phyloP scores from a whole-genome alignment of 30 jellyfish, hydroid and myxozoan genomes.

The Mastigias papua region DNA sequence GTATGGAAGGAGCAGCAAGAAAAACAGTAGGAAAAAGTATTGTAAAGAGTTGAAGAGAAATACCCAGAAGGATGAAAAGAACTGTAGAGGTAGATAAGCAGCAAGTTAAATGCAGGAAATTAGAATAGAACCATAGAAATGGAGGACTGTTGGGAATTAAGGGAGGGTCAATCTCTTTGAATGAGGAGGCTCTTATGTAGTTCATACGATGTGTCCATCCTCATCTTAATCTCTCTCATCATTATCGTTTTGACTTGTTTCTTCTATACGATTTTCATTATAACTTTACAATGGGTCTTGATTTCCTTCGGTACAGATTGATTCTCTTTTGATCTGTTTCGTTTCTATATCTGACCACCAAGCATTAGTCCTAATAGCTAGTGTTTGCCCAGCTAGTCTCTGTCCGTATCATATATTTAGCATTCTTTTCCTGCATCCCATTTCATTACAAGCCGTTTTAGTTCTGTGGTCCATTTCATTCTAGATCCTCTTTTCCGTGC shows the following conservation, averaged over 20 bases:
- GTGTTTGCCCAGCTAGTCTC: slow-evolving; percentile 49
- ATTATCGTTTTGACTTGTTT: slow-evolving; percentile 15
- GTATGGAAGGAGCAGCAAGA: neutral
- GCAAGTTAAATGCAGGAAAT: too few relatives aligned
- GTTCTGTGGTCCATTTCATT: slow-evolving; percentile 40
- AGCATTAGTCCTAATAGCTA: slow-evolving; percentile 29
- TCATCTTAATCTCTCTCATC: neutral
- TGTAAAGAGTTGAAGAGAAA: slow-evolving; percentile 12
- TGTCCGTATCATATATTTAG: slow-evolving; percentile 35
- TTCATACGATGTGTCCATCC: slow-evolving; percentile 41
- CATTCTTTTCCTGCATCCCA: slow-evolving; percentile 55
- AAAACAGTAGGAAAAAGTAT: too few relatives aligned
- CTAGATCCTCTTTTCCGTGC: slow-evolving; percentile 46
- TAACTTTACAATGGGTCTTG: slow-evolving; percentile 8
- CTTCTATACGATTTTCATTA: slow-evolving; percentile 20
- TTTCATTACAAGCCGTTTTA: slow-evolving; percentile 50
- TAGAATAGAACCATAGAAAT: too few relatives aligned
- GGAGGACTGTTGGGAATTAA: too few relatives aligned
- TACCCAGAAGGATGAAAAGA: slow-evolving; percentile 19
- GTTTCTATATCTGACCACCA: slow-evolving; percentile 41
- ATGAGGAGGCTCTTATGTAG: slow-evolving; percentile 15
- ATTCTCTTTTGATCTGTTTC: slow-evolving; percentile 39
- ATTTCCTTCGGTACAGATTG: slow-evolving; percentile 8
- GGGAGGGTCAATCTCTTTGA: too few relatives aligned
- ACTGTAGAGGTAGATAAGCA: too few relatives aligned